Evolutionary conservation across 1,140 invertebrate genomes (phyloP), one percentile per base, ranked within the genome.

Genomic region (Subanguina moxae): DNA sequence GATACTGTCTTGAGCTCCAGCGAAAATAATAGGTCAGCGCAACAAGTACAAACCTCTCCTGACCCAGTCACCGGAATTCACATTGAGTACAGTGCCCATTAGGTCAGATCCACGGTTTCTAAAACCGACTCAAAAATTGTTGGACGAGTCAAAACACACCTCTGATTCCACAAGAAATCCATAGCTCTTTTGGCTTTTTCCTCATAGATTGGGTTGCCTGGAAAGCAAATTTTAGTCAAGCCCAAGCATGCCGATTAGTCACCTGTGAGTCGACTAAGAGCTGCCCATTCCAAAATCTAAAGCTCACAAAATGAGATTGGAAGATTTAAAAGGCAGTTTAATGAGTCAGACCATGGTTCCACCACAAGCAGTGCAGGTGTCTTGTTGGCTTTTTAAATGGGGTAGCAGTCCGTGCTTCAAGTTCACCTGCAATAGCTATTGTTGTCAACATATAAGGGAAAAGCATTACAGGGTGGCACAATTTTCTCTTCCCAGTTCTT

Each of bases 351-450:
- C 57, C 62, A 97, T 94, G 1, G 93, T 96, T 7, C 94, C 94
- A n/a, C 93, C 94, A 85, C 94, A 97, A 0, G 94, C 93, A 0
- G 93, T 96, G 82, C 94, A 97, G 0, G 94, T 97, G 84, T 97
- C 78, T 68, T 67, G 75, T 58, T 89, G 89, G 65, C 89, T 87
- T 78, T 89, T 88, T 23, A 91, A 78, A 68, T 88, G 87, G 58
- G 88, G 87, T 84, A 90, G 90, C 83, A 97, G 88, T 25, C 93
- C 94, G 83, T 91, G 87, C 64, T 88, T 88, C 52, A 97, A 85
- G 85, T 97, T 97, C 61, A 94, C 87, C 90, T 92, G 76, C 28
- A 86, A 83, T 77, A 77, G 78, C 32, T 38, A 45, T 13, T 45
- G 75, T 71, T 74, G 63, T 21, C 57, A 58, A 11, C 19, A 42